A percentile compares a stretch with the other conserved stretches of the same genome.
Evolutionary conservation across 92 coral and sea anemone species (phyloP).

Genomic region (Zoanthus gigantus): DNA sequence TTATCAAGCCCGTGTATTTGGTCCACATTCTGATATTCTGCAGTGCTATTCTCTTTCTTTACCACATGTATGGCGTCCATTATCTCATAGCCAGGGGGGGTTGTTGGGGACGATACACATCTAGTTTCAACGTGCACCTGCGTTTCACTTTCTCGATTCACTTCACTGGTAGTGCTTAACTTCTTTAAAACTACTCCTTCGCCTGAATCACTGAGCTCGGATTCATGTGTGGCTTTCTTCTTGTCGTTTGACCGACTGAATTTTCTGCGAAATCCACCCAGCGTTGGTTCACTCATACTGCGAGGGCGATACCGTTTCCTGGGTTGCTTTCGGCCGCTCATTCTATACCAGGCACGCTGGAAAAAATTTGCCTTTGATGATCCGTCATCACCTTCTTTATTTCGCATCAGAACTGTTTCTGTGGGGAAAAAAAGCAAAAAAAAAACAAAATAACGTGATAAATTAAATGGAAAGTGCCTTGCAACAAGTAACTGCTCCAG

Average conservation of each 20-base stretch:
- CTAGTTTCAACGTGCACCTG: neutral
- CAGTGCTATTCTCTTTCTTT: neutral
- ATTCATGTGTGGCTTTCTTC: neutral
- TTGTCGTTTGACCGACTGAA: constrained; percentile 18
- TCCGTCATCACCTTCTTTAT: constrained; percentile 26
- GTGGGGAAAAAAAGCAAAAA: neutral
- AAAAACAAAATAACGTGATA: neutral
- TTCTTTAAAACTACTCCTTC: constrained; percentile 1
- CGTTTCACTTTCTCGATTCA: neutral
- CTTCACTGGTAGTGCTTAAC: neutral
- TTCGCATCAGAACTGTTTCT: constrained; percentile 46
- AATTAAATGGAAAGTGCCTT: too few species aligned
- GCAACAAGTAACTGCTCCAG: too few species aligned
- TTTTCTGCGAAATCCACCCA: constrained; percentile 3
- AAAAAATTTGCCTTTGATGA: constrained; percentile 17
- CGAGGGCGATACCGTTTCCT: constrained; percentile 24
- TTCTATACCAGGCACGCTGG: constrained; percentile 39
- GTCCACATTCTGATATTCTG: constrained; percentile 32
- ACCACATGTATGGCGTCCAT: constrained; percentile 3
- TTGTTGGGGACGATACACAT: neutral
- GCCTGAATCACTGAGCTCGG: neutral
- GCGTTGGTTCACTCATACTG: constrained; percentile 27
- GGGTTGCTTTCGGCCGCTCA: constrained; percentile 22
- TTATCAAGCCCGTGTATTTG: constrained; percentile 4
- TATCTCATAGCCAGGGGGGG: constrained; percentile 24